These are phyloP conservation scores for Rhaphigaster nebulosa DNA, from an alignment of 2,888 invertebrate species.

Conservation along the genomic window DNA sequence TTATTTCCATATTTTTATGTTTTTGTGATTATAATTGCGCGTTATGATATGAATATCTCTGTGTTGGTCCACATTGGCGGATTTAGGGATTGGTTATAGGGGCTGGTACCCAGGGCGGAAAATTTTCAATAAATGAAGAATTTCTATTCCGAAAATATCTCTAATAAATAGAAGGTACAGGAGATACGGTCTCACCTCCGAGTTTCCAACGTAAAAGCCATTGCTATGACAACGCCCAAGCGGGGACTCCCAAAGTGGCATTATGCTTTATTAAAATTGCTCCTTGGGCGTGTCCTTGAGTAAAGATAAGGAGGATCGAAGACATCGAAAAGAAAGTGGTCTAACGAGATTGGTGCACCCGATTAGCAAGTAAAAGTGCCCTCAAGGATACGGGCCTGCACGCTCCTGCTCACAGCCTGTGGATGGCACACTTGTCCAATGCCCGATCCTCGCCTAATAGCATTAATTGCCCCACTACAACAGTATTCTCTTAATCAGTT, in stretches of 20 bases:
- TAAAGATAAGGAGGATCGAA: background rate
- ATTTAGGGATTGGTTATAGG: too few species aligned
- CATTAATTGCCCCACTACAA: background rate
- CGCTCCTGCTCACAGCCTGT: background rate
- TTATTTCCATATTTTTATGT: too few species aligned
- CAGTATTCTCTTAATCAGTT: background rate
- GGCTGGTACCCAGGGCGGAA: too few species aligned
- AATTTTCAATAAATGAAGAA: too few species aligned
- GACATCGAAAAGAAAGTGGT: slow-evolving; percentile 40
- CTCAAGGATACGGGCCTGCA: background rate
- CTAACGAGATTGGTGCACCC: background rate
- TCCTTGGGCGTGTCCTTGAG: background rate
- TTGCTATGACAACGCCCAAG: too few species aligned
- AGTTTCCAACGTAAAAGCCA: too few species aligned
- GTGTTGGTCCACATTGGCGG: too few species aligned
- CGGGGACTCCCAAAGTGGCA: background rate
- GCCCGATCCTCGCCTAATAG: background rate
- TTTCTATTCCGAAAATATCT: too few species aligned
- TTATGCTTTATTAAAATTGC: background rate
- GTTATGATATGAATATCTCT: too few species aligned
- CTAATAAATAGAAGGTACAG: too few species aligned
- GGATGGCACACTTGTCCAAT: background rate
- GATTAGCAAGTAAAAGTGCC: slow-evolving; percentile 40
- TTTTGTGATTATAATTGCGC: too few species aligned
- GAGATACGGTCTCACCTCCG: too few species aligned